Evolutionary conservation across 2,797 vertebrate genomes (phyloP).

Genomic region (Enoplosus armatus): DNA sequence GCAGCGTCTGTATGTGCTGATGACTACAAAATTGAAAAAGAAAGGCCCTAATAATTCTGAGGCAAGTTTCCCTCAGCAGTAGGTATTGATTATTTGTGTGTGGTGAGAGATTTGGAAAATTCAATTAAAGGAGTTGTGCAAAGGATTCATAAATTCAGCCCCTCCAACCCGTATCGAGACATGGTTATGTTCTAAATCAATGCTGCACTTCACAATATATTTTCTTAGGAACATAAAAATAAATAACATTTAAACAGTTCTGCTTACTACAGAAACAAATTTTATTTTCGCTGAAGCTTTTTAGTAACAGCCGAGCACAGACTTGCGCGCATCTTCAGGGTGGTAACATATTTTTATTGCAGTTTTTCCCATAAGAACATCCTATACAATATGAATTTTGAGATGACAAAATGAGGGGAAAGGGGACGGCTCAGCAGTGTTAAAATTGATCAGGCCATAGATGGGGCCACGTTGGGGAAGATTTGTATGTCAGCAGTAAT

Average conservation of each 20-base stretch:
- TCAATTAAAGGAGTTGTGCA: constrained; percentile 99
- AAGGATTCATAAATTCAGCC: constrained; percentile 99
- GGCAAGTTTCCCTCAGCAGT: constrained; percentile 95
- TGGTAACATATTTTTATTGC: constrained; percentile 96
- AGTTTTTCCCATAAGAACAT: constrained; percentile 94
- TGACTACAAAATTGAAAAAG: constrained; percentile 99
- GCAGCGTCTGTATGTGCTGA: constrained; percentile 94
- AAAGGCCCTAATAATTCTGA: constrained; percentile 99
- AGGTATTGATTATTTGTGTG: constrained; percentile 99
- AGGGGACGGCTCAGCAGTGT: constrained; percentile 97
- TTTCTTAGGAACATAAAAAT: constrained; percentile 99
- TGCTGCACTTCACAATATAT: constrained; percentile 99
- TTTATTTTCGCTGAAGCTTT: constrained; percentile 95
- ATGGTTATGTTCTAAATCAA: constrained; percentile 99
- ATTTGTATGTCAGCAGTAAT: constrained; percentile 99
- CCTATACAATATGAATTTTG: constrained; percentile 98
- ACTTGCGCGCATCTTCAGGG: constrained; percentile 88
- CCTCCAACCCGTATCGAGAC: constrained; percentile 91
- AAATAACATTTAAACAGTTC: constrained; percentile 99
- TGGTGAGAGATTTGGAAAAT: constrained; percentile 99
- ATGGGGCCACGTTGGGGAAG: constrained; percentile 93
- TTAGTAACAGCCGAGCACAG: constrained; percentile 89
- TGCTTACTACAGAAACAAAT: constrained; percentile 99
- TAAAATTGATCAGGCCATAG: constrained; percentile 99
- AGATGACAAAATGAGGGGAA: constrained; percentile 97